These are phyloP conservation scores for Pelobates cultripes DNA, from an alignment of 2,797 vertebrate species.

Conservation along the genomic window DNA sequence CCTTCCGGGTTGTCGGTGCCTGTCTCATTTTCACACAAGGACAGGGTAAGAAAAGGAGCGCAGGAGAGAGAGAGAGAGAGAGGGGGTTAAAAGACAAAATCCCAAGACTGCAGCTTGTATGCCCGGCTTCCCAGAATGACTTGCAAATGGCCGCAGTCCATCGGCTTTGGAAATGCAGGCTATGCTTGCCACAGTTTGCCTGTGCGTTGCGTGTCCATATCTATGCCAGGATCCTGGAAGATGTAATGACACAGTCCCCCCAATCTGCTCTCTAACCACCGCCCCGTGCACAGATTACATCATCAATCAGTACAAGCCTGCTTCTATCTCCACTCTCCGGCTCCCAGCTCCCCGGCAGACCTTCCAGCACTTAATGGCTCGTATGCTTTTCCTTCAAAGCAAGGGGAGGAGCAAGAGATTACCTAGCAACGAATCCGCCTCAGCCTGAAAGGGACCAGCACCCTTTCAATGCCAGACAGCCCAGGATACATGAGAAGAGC, in stretches of 20 bases:
- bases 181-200: background rate
- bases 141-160: slow-evolving; percentile 49
- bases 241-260: slow-evolving; percentile 3
- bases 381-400: background rate
- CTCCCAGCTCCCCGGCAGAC: slow-evolving; percentile 1
- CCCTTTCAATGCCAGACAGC: slow-evolving; percentile 2
- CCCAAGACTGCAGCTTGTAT: slow-evolving; percentile 11
- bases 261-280: slow-evolving; percentile 16
- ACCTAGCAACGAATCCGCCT: slow-evolving; percentile 41
- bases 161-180: background rate
- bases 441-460: slow-evolving; percentile 25
- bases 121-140: slow-evolving; percentile 20
- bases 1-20: slow-evolving; percentile 45
- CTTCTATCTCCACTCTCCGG: background rate
- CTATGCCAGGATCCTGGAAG: background rate
- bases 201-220: slow-evolving; percentile 10
- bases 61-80: slow-evolving; percentile 22
- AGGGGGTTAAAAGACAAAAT: slow-evolving; percentile 26
- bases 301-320: slow-evolving; percentile 9
- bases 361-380: slow-evolving; percentile 20
- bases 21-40: slow-evolving; percentile 43
- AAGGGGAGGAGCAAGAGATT: slow-evolving; percentile 27
- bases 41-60: background rate
- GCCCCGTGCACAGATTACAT: slow-evolving; percentile 40
- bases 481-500: no score